Evolutionary conservation across 1,140 invertebrate species (phyloP).

Genomic region (Sinella curviseta): DNA sequence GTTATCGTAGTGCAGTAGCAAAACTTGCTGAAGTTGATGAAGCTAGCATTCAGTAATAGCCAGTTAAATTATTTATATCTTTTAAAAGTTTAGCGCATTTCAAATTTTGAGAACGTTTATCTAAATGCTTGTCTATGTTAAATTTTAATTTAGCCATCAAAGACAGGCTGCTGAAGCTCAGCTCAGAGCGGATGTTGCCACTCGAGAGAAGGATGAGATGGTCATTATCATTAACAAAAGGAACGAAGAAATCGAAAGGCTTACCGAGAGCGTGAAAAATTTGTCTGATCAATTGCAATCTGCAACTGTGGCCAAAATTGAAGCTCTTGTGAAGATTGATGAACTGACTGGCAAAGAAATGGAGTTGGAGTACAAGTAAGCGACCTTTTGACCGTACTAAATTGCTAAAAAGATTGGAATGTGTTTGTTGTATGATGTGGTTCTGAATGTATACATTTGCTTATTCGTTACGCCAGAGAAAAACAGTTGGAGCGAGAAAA

Average conservation of each 20-base stretch:
- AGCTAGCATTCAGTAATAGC: not conserved
- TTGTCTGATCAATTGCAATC: constrained; percentile 66
- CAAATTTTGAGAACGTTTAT: not conserved
- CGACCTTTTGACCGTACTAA: constrained; percentile 12
- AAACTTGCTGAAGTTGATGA: not conserved
- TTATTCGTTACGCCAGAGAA: constrained; percentile 59
- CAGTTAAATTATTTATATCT: not conserved
- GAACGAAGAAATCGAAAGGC: constrained; percentile 68
- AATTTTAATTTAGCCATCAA: not conserved
- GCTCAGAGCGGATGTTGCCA: not conserved
- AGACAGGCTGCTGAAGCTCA: not conserved
- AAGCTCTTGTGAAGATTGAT: constrained; percentile 74
- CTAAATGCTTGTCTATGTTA: not conserved
- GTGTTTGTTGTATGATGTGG: not conserved
- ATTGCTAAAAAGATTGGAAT: no score
- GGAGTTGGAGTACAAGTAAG: constrained; percentile 68
- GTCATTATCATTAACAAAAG: constrained; percentile 68
- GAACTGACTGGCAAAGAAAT: constrained; percentile 77
- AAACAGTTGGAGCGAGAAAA: constrained; percentile 79
- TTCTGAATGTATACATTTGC: not conserved
- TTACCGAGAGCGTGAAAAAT: constrained; percentile 65
- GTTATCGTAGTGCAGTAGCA: not conserved
- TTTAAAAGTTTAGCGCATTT: not conserved
- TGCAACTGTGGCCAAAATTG: constrained; percentile 75
- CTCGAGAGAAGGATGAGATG: constrained; percentile 66